These are phyloP conservation scores for Alosa sapidissima DNA, from an alignment of 2,797 vertebrate genomes.

Conservation along the genomic window DNA sequence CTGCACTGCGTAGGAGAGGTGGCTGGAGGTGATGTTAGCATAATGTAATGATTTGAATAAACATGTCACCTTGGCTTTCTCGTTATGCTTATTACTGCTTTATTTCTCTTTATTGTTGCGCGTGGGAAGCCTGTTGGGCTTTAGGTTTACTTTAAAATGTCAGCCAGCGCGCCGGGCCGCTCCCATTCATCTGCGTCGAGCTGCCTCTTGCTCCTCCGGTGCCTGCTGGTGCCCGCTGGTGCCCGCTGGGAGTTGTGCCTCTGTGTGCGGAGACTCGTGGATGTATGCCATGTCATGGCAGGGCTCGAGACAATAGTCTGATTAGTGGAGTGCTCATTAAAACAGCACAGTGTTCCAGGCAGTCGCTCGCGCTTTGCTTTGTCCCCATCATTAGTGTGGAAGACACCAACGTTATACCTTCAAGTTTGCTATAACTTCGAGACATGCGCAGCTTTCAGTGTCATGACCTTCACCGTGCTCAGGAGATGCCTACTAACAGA, in stretches of 20 bases:
- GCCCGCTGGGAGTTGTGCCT: neutral
- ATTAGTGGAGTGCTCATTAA: constrained; percentile 16
- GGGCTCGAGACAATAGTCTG: neutral
- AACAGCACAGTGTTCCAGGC: neutral
- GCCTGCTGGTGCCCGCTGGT: too few relatives aligned
- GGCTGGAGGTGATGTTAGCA: constrained; percentile 1
- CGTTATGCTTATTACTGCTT: constrained; percentile 45
- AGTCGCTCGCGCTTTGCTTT: neutral
- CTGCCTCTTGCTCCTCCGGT: neutral
- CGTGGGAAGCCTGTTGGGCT: constrained; percentile 25
- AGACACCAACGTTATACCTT: neutral
- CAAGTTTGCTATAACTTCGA: neutral
- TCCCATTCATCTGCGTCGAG: neutral
- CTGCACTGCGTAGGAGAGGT: neutral
- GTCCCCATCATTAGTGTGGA: neutral
- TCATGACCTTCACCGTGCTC: neutral
- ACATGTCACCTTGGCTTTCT: constrained; percentile 40
- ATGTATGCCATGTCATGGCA: neutral
- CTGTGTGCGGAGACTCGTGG: neutral
- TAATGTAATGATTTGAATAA: constrained; percentile 35
- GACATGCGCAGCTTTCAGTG: neutral
- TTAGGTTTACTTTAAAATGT: neutral
- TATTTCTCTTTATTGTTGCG: constrained; percentile 35
- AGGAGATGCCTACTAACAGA: neutral
- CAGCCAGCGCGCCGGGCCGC: neutral